Percentiles rank a stretch among this genome's conserved stretches.
Conservation (phyloP, 2,113 vertebrate genomes). For the Vidua macroura region DNA sequence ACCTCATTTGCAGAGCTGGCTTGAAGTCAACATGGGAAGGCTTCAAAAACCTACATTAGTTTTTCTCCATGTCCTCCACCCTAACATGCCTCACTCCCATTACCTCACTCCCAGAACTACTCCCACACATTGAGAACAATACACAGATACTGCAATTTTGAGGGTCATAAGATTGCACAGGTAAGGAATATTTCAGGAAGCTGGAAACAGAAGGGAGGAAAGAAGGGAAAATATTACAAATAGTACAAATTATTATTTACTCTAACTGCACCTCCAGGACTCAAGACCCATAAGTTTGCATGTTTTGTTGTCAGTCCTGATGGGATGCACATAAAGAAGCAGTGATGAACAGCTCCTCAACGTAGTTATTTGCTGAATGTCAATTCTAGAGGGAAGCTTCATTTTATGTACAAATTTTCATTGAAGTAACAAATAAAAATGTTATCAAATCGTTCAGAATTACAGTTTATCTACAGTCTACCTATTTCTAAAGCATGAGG, state of each 20-base stretch:
- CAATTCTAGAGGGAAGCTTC: not conserved
- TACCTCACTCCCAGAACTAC: not conserved
- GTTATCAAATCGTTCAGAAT: not conserved
- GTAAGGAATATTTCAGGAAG: not conserved
- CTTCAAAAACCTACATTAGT: not conserved
- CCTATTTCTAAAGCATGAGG: not conserved
- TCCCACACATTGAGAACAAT: not conserved
- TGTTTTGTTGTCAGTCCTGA: not conserved
- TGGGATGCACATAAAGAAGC: not conserved
- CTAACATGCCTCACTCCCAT: not conserved
- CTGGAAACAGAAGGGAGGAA: not conserved
- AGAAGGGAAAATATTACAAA: not conserved
- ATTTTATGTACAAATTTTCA: not conserved
- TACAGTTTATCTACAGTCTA: not conserved
- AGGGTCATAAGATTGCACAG: not conserved
- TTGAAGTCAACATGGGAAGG: not conserved
- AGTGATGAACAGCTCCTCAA: not conserved
- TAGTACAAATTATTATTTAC: not conserved
- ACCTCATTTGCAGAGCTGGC: not conserved
- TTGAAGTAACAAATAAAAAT: not conserved
- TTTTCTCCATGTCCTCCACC: not conserved
- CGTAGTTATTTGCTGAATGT: accelerated
- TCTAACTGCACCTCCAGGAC: not conserved
- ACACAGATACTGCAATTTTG: not conserved
- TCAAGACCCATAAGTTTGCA: not conserved